Evolutionary conservation across 2,888 invertebrate species (phyloP).

Genomic region (Oligia strigilis): DNA sequence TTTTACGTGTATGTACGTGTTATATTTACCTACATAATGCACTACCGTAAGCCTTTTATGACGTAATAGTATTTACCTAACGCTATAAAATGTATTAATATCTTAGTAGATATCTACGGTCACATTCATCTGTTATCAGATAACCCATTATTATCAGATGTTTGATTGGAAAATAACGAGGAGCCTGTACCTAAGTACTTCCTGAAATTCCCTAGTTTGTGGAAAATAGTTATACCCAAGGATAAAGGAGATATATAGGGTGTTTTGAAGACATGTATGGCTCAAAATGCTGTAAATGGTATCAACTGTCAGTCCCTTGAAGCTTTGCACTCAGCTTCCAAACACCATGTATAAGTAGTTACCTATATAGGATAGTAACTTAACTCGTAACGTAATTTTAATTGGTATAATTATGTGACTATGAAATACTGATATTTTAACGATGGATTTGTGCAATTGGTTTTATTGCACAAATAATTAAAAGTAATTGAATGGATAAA

Average conservation of each 20-base stretch:
- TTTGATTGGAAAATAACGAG: conserved; percentile 62
- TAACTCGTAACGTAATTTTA: neutral
- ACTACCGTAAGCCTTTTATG: conserved; percentile 34
- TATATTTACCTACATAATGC: conserved; percentile 10
- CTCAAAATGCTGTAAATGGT: too few relatives aligned
- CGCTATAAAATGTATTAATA: conserved; percentile 31
- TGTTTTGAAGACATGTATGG: too few relatives aligned
- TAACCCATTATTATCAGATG: conserved; percentile 68
- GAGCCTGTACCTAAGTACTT: conserved; percentile 35
- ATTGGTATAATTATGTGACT: conserved; percentile 8
- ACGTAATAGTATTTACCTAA: conserved; percentile 1
- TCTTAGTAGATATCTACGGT: conserved; percentile 28
- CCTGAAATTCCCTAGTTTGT: conserved; percentile 35
- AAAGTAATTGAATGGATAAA: neutral
- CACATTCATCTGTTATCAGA: conserved; percentile 60
- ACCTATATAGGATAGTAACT: neutral
- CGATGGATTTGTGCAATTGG: neutral
- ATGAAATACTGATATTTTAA: neutral
- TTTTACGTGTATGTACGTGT: neutral
- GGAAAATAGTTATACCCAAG: conserved; percentile 4
- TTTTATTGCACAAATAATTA: neutral
- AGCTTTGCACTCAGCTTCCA: too few relatives aligned
- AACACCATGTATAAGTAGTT: neutral
- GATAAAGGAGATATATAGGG: neutral
- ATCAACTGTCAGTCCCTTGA: too few relatives aligned